These are phyloP conservation scores for Embiotoca jacksoni DNA, from an alignment of 2,113 vertebrate genomes.

Conservation along the genomic window DNA sequence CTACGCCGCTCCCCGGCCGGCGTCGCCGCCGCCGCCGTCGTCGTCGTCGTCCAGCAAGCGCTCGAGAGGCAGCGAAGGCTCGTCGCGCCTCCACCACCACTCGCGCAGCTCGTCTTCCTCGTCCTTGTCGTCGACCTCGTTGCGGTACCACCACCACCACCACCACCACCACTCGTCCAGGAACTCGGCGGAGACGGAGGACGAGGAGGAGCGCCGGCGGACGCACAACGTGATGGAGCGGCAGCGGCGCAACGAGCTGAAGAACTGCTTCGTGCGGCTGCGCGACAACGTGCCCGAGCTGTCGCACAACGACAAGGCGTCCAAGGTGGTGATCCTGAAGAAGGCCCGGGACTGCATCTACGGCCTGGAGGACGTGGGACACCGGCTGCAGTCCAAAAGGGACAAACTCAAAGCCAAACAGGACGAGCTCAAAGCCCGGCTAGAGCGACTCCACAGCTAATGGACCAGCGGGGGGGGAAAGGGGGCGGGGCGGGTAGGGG, in stretches of 20 bases:
- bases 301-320: slow-evolving; percentile 86
- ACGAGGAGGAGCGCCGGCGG: slow-evolving; percentile 83
- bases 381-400: slow-evolving; percentile 61
- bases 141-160: slow-evolving; percentile 32
- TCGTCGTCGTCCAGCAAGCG: slow-evolving; percentile 72
- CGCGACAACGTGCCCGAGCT: slow-evolving; percentile 86
- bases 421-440: slow-evolving; percentile 73
- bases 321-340: slow-evolving; percentile 87
- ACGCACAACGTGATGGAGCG: slow-evolving; percentile 89
- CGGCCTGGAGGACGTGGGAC: slow-evolving; percentile 74
- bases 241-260: slow-evolving; percentile 86
- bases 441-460: slow-evolving; percentile 74
- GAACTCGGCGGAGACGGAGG: slow-evolving; percentile 71
- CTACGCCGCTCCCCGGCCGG: slow-evolving; percentile 84
- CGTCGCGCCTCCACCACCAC: slow-evolving; percentile 43
- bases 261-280: slow-evolving; percentile 85
- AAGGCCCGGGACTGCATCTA: slow-evolving; percentile 84
- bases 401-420: slow-evolving; percentile 75
- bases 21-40: slow-evolving; percentile 70
- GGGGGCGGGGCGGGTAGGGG: neutral
- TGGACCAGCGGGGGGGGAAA: neutral
- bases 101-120: slow-evolving; percentile 44
- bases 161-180: slow-evolving; percentile 37
- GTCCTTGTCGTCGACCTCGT: neutral
- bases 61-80: slow-evolving; percentile 42